phyloP scores from a whole-genome alignment of 2,797 vertebrate genomes.

The Hydrolagus colliei region DNA sequence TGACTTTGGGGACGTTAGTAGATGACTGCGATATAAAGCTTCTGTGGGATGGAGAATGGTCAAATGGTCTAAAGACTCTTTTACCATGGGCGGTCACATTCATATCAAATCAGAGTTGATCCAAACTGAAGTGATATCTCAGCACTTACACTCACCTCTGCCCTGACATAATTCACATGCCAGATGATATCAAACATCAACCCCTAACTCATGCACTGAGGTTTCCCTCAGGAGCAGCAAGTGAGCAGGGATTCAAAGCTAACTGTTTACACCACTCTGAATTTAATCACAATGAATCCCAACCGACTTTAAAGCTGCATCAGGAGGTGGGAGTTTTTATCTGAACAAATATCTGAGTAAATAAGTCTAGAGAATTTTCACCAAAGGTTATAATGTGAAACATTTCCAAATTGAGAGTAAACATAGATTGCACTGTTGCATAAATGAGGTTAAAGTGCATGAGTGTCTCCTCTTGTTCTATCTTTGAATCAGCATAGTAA shows the following conservation, averaged over 20 bases:
- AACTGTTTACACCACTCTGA: constrained; percentile 22
- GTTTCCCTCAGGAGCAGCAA: constrained; percentile 20
- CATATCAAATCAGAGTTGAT: constrained; percentile 27
- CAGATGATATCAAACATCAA: constrained; percentile 30
- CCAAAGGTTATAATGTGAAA: constrained; percentile 21
- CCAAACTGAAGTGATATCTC: constrained; percentile 26
- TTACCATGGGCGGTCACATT: neutral
- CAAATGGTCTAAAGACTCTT: neutral
- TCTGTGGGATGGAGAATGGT: neutral
- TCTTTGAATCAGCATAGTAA: constrained; percentile 3
- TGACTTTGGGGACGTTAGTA: neutral
- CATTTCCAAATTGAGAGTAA: constrained; percentile 31
- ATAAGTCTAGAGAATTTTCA: neutral
- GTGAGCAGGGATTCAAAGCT: constrained; percentile 3
- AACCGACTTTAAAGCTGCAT: neutral
- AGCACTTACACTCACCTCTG: constrained; percentile 29
- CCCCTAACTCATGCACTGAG: constrained; percentile 19
- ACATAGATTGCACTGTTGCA: constrained; percentile 21
- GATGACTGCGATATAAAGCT: neutral
- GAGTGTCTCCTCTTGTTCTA: neutral
- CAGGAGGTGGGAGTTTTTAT: constrained; percentile 24
- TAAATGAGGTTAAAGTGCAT: constrained; percentile 30
- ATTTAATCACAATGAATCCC: constrained; percentile 25
- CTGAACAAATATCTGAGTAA: constrained; percentile 30
- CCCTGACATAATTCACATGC: constrained; percentile 30